Percentiles rank a stretch among this genome's conserved stretches.
phyloP scores from a whole-genome alignment of 2,888 invertebrate species.

The Tipula confusa region DNA sequence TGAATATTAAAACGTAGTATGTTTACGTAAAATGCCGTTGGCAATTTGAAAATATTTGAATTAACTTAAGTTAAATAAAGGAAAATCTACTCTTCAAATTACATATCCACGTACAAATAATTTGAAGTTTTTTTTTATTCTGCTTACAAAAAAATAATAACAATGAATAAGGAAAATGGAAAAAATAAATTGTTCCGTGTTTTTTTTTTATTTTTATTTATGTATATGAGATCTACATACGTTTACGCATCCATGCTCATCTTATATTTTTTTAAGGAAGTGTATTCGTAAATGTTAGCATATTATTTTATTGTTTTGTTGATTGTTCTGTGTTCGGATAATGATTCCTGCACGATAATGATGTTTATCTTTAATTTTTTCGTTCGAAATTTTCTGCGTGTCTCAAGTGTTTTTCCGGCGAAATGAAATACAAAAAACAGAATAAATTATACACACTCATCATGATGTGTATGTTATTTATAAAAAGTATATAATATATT shows the following conservation, averaged over 20 bases:
- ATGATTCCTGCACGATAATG: background rate
- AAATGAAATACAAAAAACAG: background rate
- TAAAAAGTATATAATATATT: background rate
- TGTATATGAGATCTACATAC: background rate
- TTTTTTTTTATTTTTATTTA: no score
- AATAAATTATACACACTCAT: background rate
- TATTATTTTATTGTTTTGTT: constrained; percentile 6
- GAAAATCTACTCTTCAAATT: background rate
- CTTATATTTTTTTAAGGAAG: constrained; percentile 8
- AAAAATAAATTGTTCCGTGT: background rate
- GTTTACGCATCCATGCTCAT: background rate
- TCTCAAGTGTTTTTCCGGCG: constrained; percentile 12
- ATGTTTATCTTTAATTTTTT: constrained; percentile 8
- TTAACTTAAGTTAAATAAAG: background rate
- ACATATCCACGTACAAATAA: background rate
- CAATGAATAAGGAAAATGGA: background rate
- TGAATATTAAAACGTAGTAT: background rate
- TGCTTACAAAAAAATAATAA: background rate
- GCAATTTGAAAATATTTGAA: constrained; percentile 5
- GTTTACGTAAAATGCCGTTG: constrained; percentile 25
- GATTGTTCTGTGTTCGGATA: constrained; percentile 3
- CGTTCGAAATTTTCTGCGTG: background rate
- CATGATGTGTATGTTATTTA: background rate
- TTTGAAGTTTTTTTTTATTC: background rate
- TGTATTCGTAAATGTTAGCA: background rate